Conservation (phyloP, 2,888 invertebrate species). For the Lamellibrachia satsuma region DNA sequence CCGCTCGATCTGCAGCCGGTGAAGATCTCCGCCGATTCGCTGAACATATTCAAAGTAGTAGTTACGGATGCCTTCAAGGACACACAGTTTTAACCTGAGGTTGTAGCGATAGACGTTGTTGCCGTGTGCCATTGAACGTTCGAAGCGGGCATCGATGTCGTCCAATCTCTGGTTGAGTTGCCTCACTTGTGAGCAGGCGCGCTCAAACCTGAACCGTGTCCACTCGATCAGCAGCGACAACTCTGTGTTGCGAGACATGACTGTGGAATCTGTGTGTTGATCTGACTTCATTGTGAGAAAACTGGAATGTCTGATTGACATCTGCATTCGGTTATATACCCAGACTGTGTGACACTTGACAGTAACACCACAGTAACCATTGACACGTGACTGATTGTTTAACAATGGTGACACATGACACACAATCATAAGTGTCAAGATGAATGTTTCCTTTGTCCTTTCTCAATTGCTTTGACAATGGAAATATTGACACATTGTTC, state of each 20-base stretch:
- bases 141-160: constrained; percentile 26
- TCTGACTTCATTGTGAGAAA: no score
- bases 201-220: not conserved
- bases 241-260: not conserved
- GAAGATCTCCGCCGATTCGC: not conserved
- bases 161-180: constrained; percentile 31
- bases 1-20: not conserved
- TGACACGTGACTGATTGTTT: not conserved
- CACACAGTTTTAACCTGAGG: constrained; percentile 29
- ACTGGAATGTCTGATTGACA: not conserved
- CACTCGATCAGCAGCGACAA: not conserved
- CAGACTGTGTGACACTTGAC: not conserved
- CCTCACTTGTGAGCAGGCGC: constrained; percentile 25
- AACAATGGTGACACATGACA: not conserved
- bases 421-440: not conserved
- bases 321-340: not conserved
- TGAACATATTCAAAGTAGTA: constrained; percentile 31
- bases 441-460: no score
- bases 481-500: not conserved
- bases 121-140: constrained; percentile 20
- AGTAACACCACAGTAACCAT: not conserved
- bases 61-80: constrained; percentile 31
- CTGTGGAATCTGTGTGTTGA: not conserved
- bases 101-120: constrained; percentile 25
- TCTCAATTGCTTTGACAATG: not conserved